Evolutionary conservation across 2,797 vertebrate species (phyloP).

Genomic region (Brachyalestes nurse): DNA sequence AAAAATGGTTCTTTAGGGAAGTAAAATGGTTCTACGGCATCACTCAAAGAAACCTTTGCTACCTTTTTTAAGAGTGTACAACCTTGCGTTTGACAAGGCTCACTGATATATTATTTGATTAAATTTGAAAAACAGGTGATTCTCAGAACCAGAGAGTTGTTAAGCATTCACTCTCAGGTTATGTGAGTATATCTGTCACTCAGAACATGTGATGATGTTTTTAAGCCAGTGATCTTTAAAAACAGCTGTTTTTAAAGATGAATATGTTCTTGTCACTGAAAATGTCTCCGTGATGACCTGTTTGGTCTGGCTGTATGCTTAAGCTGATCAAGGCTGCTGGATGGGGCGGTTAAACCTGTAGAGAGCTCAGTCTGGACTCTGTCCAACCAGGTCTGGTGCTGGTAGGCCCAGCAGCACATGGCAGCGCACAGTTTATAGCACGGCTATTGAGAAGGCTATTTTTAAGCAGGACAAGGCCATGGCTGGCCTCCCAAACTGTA

Average conservation of each 20-base stretch:
- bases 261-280: not conserved
- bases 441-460: conserved; percentile 23
- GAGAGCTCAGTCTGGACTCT: conserved; percentile 32
- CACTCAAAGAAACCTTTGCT: too few species aligned
- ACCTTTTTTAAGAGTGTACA: too few species aligned
- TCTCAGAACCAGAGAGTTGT: not conserved
- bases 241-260: not conserved
- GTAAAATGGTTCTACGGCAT: too few species aligned
- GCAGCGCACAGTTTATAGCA: conserved; percentile 11
- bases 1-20: too few species aligned
- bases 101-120: conserved; percentile 2
- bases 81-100: not conserved
- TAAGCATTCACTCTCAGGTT: not conserved
- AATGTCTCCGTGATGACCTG: conserved; percentile 8
- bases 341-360: conserved; percentile 18
- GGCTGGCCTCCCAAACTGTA: not conserved
- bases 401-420: conserved; percentile 17
- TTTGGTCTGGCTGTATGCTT: conserved; percentile 38
- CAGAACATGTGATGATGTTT: not conserved
- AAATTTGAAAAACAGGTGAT: not conserved
- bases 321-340: conserved; percentile 44
- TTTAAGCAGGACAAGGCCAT: conserved; percentile 18
- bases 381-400: conserved; percentile 38
- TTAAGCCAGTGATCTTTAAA: not conserved
- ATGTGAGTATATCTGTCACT: not conserved